Evolutionary conservation across 2,113 vertebrate species (phyloP).

Genomic region (Stigmatopora argus): DNA sequence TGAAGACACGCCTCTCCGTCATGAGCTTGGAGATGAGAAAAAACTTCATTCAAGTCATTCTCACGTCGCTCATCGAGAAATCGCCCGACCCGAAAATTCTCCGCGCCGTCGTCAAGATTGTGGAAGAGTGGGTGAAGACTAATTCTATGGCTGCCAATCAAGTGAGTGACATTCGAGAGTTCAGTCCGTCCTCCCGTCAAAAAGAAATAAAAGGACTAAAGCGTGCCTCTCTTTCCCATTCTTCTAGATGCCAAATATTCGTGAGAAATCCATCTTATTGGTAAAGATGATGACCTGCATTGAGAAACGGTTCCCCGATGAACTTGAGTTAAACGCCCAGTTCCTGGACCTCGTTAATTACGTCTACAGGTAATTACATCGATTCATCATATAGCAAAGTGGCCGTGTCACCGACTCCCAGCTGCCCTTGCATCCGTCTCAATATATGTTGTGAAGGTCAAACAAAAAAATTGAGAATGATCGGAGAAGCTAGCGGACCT

Average conservation of each 20-base stretch:
- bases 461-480: constrained; percentile 8
- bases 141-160: constrained; percentile 96
- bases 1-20: constrained; percentile 92
- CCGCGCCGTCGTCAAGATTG: constrained; percentile 91
- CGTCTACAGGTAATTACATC: constrained; percentile 92
- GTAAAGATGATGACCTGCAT: constrained; percentile 99
- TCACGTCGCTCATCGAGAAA: constrained; percentile 95
- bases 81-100: constrained; percentile 94
- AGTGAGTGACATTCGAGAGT: constrained; percentile 59
- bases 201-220: background rate
- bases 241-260: constrained; percentile 87
- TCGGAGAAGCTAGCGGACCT: constrained; percentile 8
- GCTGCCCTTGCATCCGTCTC: constrained; percentile 57
- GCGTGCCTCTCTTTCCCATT: background rate
- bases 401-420: constrained; percentile 36
- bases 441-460: constrained; percentile 39
- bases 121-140: constrained; percentile 98
- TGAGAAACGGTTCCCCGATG: constrained; percentile 98
- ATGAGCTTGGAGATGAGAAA: constrained; percentile 99
- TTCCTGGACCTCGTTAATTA: constrained; percentile 99
- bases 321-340: constrained; percentile 97
- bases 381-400: constrained; percentile 69
- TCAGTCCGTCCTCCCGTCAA: background rate
- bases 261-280: constrained; percentile 95
- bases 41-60: constrained; percentile 94